Evolutionary conservation across 2,797 vertebrate genomes (phyloP).

Genomic region (Adelosebastes latens): DNA sequence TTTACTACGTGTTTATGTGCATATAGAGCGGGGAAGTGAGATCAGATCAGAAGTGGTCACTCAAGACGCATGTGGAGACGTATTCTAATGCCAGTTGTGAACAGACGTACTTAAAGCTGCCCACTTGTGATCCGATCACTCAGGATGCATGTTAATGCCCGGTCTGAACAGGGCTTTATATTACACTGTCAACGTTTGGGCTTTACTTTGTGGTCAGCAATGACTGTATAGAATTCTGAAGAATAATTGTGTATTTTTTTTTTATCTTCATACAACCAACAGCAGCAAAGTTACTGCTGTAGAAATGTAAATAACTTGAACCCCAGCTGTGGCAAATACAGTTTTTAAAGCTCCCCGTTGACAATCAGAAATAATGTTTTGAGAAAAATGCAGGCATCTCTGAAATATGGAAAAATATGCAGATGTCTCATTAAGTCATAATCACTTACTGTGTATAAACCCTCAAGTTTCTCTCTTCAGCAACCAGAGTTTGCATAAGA

Average conservation of each 20-base stretch:
- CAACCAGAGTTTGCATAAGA: background rate
- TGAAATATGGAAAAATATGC: background rate
- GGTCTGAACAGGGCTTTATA: background rate
- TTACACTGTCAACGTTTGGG: background rate
- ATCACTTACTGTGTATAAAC: background rate
- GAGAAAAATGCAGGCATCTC: background rate
- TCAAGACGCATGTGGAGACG: no score
- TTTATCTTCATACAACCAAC: background rate
- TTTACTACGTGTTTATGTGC: no score
- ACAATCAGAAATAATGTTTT: background rate
- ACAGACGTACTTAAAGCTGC: no score
- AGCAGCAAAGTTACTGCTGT: background rate
- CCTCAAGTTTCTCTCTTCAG: slow-evolving; percentile 6
- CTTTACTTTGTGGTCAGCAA: background rate
- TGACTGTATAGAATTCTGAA: background rate
- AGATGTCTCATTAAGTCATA: slow-evolving; percentile 7
- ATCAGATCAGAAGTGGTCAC: accelerated
- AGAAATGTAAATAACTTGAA: background rate
- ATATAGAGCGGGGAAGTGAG: no score
- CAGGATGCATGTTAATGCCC: no score
- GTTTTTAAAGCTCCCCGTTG: background rate
- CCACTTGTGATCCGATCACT: no score
- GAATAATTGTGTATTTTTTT: background rate
- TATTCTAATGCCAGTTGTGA: no score
- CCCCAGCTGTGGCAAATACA: background rate